A percentile compares a stretch with the other conserved stretches of the same genome.
Evolutionary conservation across 2,113 vertebrate genomes (phyloP).

Genomic region (Ceyx cyanopectus): DNA sequence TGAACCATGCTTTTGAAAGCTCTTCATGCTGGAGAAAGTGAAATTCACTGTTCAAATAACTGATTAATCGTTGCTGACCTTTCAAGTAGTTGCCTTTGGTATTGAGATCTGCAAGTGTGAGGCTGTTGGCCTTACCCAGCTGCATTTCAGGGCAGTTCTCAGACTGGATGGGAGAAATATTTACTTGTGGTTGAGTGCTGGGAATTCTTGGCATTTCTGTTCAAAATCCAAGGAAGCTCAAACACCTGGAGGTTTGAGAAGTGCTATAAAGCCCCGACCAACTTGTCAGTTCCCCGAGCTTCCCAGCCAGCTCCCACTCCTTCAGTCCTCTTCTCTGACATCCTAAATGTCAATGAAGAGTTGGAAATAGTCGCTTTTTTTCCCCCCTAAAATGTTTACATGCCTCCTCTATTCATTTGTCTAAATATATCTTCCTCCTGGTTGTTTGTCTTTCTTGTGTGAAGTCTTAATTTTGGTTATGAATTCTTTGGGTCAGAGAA

Average conservation of each 20-base stretch:
- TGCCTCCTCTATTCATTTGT: background rate
- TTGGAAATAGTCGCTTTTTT: background rate
- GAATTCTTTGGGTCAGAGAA: background rate
- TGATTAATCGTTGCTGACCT: background rate
- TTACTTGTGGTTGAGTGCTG: background rate
- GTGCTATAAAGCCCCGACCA: background rate
- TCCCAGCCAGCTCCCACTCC: background rate
- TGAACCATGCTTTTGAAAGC: background rate
- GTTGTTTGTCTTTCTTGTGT: background rate
- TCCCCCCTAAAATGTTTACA: fast-evolving
- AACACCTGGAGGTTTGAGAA: background rate
- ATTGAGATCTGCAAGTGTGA: background rate
- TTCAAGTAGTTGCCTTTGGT: background rate
- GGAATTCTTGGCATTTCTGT: background rate
- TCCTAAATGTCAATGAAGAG: fast-evolving
- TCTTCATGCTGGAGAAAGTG: background rate
- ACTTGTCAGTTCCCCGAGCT: background rate
- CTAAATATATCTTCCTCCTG: background rate
- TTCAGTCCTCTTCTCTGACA: background rate
- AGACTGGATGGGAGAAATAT: background rate
- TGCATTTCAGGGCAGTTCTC: background rate
- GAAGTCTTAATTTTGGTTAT: background rate
- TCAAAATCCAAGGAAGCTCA: background rate
- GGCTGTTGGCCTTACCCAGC: background rate
- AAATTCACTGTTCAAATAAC: background rate